A percentile compares a stretch with the other conserved stretches of the same genome.
Conservation (phyloP, 2,797 vertebrate species). For the Nyctibius grandis region DNA sequence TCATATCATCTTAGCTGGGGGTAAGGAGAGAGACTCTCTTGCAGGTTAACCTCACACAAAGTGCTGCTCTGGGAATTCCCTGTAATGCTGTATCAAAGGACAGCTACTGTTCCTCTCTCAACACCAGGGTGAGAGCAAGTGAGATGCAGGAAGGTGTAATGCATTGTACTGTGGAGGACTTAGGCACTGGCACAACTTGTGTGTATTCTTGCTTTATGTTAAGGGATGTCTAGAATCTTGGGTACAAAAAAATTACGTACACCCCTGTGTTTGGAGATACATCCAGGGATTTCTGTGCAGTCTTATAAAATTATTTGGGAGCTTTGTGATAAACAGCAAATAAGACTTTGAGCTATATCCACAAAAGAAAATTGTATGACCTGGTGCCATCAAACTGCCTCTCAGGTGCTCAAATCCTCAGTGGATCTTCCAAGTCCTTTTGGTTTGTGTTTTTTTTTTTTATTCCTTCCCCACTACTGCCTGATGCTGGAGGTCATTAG, state of each 20-base stretch:
- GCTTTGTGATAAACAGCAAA: neutral
- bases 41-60: neutral
- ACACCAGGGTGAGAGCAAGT: neutral
- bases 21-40: neutral
- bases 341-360: neutral
- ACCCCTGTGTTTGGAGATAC: neutral
- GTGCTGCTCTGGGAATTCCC: neutral
- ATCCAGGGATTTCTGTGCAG: neutral
- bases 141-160: neutral
- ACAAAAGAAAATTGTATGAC: neutral
- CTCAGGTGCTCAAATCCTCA: neutral
- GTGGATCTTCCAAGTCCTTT: neutral
- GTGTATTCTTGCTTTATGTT: neutral
- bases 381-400: neutral
- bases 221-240: neutral
- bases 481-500: neutral
- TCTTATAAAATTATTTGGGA: neutral
- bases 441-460: no score
- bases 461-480: no score
- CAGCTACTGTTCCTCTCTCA: neutral
- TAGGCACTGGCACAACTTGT: neutral
- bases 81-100: neutral
- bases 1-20: neutral
- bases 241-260: neutral
- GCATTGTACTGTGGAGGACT: neutral